Evolutionary conservation across 2,888 invertebrate species (phyloP).

Genomic region (Belgica antarctica): DNA sequence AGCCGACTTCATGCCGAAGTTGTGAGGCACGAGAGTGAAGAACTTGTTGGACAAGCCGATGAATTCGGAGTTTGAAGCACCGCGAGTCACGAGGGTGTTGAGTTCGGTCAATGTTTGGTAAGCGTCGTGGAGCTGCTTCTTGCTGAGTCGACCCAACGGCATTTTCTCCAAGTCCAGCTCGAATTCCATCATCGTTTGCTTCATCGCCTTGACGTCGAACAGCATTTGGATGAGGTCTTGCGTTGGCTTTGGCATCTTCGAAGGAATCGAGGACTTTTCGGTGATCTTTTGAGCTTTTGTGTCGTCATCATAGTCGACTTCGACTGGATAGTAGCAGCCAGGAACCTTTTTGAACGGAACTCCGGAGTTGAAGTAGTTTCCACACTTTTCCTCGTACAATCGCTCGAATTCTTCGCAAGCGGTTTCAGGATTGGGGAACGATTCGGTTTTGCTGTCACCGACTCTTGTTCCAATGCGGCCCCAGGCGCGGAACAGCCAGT

Average conservation of each 20-base stretch:
- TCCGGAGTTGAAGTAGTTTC: constrained; percentile 72
- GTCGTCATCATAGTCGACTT: constrained; percentile 79
- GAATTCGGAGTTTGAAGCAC: constrained; percentile 57
- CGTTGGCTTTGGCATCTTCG: constrained; percentile 70
- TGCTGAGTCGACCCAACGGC: constrained; percentile 95
- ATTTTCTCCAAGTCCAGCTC: constrained; percentile 96
- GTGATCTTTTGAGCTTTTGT: constrained; percentile 54
- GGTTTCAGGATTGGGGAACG: constrained; percentile 55
- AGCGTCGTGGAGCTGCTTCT: constrained; percentile 83
- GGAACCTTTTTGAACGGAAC: constrained; percentile 69
- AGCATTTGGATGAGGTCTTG: constrained; percentile 81
- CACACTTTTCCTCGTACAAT: constrained; percentile 74
- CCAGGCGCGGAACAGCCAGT: constrained; percentile 63
- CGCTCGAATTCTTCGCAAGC: constrained; percentile 65
- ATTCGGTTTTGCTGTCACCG: constrained; percentile 69
- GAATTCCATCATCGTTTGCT: constrained; percentile 87
- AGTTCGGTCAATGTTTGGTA: constrained; percentile 75
- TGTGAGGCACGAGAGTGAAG: constrained; percentile 93
- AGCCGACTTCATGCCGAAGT: constrained; percentile 81
- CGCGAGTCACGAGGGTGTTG: constrained; percentile 60
- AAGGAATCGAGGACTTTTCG: constrained; percentile 57
- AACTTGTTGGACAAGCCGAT: constrained; percentile 90
- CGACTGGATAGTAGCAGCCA: constrained; percentile 77
- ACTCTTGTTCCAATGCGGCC: constrained; percentile 95
- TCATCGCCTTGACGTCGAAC: constrained; percentile 91